These are phyloP conservation scores for Barbus barbus DNA, from an alignment of 2,113 vertebrate species.

Conservation along the genomic window DNA sequence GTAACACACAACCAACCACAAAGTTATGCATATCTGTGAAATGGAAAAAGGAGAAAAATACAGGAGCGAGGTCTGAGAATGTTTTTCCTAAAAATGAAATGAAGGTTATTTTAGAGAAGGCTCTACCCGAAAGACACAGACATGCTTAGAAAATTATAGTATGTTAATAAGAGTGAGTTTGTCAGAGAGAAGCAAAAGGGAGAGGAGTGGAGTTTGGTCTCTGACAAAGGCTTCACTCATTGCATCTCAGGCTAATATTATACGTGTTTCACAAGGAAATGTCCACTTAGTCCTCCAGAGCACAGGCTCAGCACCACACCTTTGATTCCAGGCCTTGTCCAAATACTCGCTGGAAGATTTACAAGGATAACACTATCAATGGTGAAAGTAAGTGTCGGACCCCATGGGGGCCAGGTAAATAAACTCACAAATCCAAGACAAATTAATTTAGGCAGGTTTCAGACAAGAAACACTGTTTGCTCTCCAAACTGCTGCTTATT, in stretches of 20 bases:
- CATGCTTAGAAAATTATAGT: not conserved
- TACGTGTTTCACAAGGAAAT: slow-evolving; percentile 49
- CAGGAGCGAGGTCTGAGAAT: not conserved
- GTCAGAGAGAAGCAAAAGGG: slow-evolving; percentile 9
- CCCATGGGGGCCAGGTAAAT: slow-evolving; percentile 41
- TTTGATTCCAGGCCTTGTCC: slow-evolving; percentile 55
- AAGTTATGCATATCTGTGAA: not conserved
- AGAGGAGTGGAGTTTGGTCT: not conserved
- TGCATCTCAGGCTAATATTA: slow-evolving; percentile 32
- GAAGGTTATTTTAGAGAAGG: not conserved
- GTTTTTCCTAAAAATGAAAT: not conserved
- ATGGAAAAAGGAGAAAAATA: not conserved
- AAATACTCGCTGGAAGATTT: slow-evolving; percentile 43
- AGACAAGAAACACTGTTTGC: slow-evolving; percentile 30
- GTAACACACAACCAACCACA: not conserved
- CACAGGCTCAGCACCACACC: slow-evolving; percentile 34
- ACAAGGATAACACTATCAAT: slow-evolving; percentile 8
- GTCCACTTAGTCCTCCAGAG: slow-evolving; percentile 48
- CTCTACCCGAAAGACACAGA: not conserved
- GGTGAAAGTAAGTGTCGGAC: not conserved
- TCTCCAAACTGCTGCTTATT: not conserved
- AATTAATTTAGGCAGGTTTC: slow-evolving; percentile 8
- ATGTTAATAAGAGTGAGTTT: not conserved
- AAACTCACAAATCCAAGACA: slow-evolving; percentile 38
- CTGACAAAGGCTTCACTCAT: slow-evolving; percentile 50